A percentile compares a stretch with the other conserved stretches of the same genome.
Conservation (phyloP, 2,797 vertebrate genomes). For the Psittacula echo region DNA sequence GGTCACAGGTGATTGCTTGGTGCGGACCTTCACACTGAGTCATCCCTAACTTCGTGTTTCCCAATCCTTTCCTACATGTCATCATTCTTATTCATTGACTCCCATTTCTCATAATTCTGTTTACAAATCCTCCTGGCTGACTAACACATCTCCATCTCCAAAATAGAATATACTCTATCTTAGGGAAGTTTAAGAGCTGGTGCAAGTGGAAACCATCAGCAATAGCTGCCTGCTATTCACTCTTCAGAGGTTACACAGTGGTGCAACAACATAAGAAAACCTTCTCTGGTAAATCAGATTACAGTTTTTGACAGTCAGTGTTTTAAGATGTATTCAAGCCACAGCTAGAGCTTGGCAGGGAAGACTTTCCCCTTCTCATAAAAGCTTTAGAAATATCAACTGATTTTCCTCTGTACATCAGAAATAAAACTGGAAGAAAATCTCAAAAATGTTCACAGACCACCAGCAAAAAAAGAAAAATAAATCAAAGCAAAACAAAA, state of each 20-base stretch:
- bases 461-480: not conserved
- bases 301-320: slow-evolving; percentile 21
- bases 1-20: accelerated
- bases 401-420: not conserved
- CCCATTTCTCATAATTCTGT: not conserved
- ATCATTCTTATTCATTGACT: slow-evolving; percentile 7
- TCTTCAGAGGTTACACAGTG: not conserved
- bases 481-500: not conserved
- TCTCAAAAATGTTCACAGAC: not conserved
- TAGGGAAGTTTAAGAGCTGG: not conserved
- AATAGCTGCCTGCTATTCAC: slow-evolving; percentile 24
- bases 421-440: slow-evolving; percentile 4
- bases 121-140: slow-evolving; percentile 37
- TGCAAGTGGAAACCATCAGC: not conserved
- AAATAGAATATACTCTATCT: not conserved
- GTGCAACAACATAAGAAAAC: slow-evolving; percentile 25
- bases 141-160: not conserved
- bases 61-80: not conserved
- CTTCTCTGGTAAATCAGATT: slow-evolving; percentile 12
- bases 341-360: not conserved
- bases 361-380: slow-evolving; percentile 1
- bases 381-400: not conserved
- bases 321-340: slow-evolving; percentile 29
- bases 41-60: not conserved
- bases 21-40: not conserved